phyloP scores from a whole-genome alignment of 37 sponge, comb jelly and placozoan species.

The Cladorhizidae sp. region DNA sequence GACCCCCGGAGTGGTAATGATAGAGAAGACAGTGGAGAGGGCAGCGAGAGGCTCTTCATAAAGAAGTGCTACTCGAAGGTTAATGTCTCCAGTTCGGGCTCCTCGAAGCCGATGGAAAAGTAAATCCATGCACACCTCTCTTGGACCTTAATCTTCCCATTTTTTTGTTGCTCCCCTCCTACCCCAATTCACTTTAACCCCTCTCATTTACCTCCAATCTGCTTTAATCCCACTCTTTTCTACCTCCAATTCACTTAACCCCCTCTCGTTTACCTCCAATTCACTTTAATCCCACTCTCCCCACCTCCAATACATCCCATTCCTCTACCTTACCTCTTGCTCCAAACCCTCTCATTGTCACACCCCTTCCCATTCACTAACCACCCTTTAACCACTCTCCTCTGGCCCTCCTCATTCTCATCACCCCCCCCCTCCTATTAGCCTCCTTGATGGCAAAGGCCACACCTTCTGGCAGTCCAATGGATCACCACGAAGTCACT shows the following conservation, averaged over 20 bases:
- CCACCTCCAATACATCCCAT: no score
- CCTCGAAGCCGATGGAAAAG: slow-evolving; percentile 18
- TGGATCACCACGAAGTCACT: slow-evolving; percentile 78
- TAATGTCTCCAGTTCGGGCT: slow-evolving; percentile 32
- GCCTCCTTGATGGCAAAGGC: slow-evolving; percentile 40
- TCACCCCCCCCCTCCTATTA: not conserved
- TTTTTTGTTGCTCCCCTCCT: not conserved
- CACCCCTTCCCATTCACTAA: no score
- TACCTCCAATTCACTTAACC: no score
- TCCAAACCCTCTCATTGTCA: no score
- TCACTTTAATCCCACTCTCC: no score
- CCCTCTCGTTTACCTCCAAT: no score
- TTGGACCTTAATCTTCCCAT: not conserved
- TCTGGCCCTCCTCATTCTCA: not conserved
- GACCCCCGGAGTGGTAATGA: not conserved
- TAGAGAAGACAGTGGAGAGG: not conserved
- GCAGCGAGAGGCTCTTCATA: slow-evolving; percentile 24
- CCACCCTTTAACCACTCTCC: no score
- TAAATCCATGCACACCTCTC: no score
- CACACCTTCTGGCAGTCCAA: slow-evolving; percentile 87
- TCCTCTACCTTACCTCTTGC: no score
- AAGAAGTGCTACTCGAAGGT: slow-evolving; percentile 63
- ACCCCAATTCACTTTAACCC: not conserved
- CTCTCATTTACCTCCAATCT: no score
- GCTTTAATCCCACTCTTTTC: no score